Evolutionary conservation across 2,113 vertebrate genomes (phyloP), one percentile per base, ranked within the genome.

Genomic region (Microcebus jonahi): DNA sequence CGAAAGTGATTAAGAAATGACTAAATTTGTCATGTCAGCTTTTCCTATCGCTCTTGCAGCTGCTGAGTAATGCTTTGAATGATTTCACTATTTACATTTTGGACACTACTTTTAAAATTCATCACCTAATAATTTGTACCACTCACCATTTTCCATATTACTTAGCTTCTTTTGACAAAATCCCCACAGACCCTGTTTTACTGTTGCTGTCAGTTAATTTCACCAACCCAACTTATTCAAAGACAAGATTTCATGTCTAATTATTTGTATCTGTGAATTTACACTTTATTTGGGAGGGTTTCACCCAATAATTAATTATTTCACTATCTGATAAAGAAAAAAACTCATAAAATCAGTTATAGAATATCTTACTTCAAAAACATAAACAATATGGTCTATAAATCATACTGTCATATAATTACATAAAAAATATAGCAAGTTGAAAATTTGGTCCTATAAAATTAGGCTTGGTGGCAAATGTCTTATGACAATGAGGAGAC

Each of bases 51-150:
- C 96, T 98, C 97, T 98, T 98, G 98, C 98, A 98, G 98, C 98
- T 99, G 98, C 98, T 98, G 98, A 98, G 98, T 98, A 98, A 98
- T 98, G 98, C 98, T 98, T 98, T 98, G 98, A 97, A 98, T 97
- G 95, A 97, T 97, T 98, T 98, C 95, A 96, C 96, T 98, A 97
- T 98, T 98, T 98, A 98, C 97, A 98, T 98, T 97, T 97, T 98
- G 98, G 98, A 98, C 97, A 98, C 96, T 98, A 97, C 97, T 98
- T 98, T 98, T 97, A 98, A 98, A 98, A 98, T 98, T 96, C 97
- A 97, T 96, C 98, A 98, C 98, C 98, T 98, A 98, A 98, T 98
- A 98, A 98, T 97, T 98, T 95, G 98, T 94, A 98, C 61, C 70
- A 97, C 91, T 98, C 97, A 92, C 82, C 97, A 79, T 98, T 98